Base-by-base conservation (phyloP, 2,888 invertebrate genomes). In the Heteromurus nitidus region DNA sequence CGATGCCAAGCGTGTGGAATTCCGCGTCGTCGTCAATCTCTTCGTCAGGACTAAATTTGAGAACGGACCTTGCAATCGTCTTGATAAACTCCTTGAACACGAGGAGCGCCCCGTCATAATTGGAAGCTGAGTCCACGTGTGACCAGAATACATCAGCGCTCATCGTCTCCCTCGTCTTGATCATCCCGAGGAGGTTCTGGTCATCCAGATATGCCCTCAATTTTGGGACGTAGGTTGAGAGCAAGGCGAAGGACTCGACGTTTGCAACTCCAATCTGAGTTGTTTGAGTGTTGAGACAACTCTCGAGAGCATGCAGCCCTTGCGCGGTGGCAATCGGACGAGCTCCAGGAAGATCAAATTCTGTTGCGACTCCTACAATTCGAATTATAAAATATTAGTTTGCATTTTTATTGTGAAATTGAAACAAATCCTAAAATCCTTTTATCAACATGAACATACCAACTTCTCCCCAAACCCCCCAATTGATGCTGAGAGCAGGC, bases 191-290 rank as follows among this genome's bases (percentile, higher is more conserved):
- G 44, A 36, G 36, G 58, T 68, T n/a, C n/a, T n/a, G n/a, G 36
- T 84, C 82, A n/a, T 82, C 79, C 20, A 82, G 30, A 28, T 74
- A 81, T n/a, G n/a, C 69, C 44, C 16, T 77, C 62, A n/a, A 67
- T 42, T 13, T 44, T 28, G 2, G 58, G 44, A 16, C 62, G 9
- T 50, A 24, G n/a, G 69, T 26, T 11, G 44, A 13, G n/a, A 60
- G 20, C 1, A 75, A 2, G 13, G 47, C 28, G 50, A 75, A 69
- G 7, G 58, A 58, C 9, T 68, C 68, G 7, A 81, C 58, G n/a
- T 82, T 72, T 11, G 74, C 1, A 16, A 83, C 83, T n/a, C 36
- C 55, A 26, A 58, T 69, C 53, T 82, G 82, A 1, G 53, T 20
- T 20, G 58, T 30, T 13, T 58, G 44, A 0, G 60, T 22, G 36